Base-by-base conservation (phyloP, 30 jellyfish, hydroid and myxozoan genomes). In the Morbakka virulenta region DNA sequence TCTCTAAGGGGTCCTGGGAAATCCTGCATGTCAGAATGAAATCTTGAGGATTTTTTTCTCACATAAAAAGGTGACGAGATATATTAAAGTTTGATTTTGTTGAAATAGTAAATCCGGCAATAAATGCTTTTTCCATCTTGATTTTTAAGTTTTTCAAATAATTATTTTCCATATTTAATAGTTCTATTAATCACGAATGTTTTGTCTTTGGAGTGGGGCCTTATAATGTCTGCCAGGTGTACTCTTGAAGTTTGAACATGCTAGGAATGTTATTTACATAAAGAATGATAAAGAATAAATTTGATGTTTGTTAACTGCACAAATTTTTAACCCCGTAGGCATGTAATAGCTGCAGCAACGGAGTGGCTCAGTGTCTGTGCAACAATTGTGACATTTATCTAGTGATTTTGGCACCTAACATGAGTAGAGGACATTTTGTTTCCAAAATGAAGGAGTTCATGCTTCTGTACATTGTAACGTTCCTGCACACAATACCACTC, bases 181-280 rank as follows among this genome's bases (percentile, higher is more conserved):
- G 17, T 41, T 9, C 17, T 9, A 6, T 41, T 6, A 6, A 41
- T 41, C 57, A 41, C 13, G 13, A 41, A 41, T 41, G 57, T 41
- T n/a, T n/a, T n/a, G n/a, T 41, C 13, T 41, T 41, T 9, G 13
- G 9, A 6, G 57, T 41, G 9, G 17, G 57, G 57, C 57, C 13
- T 17, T 41, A 41, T 6, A 41, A 17, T 41, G 57, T 41, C 57
- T 41, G 13, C 57, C 94, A 36, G 53, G 61, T 48, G 89, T 87
- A 64, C 72, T 72, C 61, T 87, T 30, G 28, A 85, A 83, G 62
- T 83, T 83, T 28, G 74, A 64, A 3, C n/a, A 83, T 50, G 50
- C 74, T 91, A 74, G 35, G 74, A 17, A 83, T 29, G 28, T 71
- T 36, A 69, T 83, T 80, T 3, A 32, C 35, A 49, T n/a, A 36